Conservation (phyloP, 2,888 invertebrate species). For the Tholera decimalis region DNA sequence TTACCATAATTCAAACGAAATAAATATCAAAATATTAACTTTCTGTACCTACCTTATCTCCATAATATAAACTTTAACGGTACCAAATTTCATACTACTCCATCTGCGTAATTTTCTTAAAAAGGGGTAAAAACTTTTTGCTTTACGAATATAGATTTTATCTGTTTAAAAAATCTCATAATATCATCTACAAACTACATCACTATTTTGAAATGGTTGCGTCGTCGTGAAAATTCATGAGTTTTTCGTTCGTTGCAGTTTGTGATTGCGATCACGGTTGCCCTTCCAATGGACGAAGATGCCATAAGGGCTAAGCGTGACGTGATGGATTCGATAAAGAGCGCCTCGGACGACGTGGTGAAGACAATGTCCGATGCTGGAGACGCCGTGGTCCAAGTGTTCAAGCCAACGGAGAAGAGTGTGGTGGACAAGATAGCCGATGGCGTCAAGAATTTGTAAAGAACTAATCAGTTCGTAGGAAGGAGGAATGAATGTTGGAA, state of each 20-base stretch:
- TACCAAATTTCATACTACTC: too few relatives aligned
- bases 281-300: conserved; percentile 69
- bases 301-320: conserved; percentile 76
- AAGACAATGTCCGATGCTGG: conserved; percentile 82
- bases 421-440: conserved; percentile 81
- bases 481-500: neutral
- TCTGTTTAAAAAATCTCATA: too few relatives aligned
- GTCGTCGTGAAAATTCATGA: too few relatives aligned
- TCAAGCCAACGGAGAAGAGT: conserved; percentile 86
- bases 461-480: conserved; percentile 67
- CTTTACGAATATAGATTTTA: too few relatives aligned
- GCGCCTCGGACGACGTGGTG: conserved; percentile 82
- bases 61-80: too few relatives aligned
- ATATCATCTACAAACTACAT: too few relatives aligned
- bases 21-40: too few relatives aligned
- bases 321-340: conserved; percentile 84
- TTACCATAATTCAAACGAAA: too few relatives aligned
- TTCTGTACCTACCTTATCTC: too few relatives aligned
- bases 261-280: conserved; percentile 67
- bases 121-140: too few relatives aligned
- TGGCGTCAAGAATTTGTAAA: conserved; percentile 74
- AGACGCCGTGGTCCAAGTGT: conserved; percentile 84
- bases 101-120: too few relatives aligned
- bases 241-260: conserved; percentile 67
- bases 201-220: too few relatives aligned